Evolutionary conservation across 1,140 invertebrate species (phyloP), one percentile per base, ranked within the genome.

Genomic region (Camponotus pennsylvanicus): DNA sequence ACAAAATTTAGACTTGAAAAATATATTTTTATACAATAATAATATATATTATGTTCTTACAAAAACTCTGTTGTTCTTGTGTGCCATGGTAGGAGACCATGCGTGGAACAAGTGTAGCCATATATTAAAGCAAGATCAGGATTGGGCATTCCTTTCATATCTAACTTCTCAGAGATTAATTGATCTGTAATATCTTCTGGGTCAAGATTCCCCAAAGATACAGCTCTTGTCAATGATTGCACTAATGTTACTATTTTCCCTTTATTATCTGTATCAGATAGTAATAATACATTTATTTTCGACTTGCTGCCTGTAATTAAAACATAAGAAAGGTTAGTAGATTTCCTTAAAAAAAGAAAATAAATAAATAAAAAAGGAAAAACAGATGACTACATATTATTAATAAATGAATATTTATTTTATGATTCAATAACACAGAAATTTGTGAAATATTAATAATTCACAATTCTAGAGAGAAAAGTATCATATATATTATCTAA

Each of bases 61-160:
- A 97, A 93, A 94, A 97, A 97, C 95, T 97, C 97, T 52, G 97
- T 97, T 64, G 97, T 91, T 95, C 96, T 95, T 89, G 97, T 96
- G 90, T 97, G 97, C 97, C 97, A 97, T 57, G 97, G 97, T 27
- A 97, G 93, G 92, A 97, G 95, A 80, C 96, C 97, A 92, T 95
- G 95, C 57, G 96, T 96, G 83, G 94, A 96, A 89, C 96, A 96
- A 57, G 93, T 89, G 34, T 95, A 92, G 34, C 97, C 97, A 91
- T 95, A 97, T 91, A 96, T 96, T 78, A 97, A 91, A 55, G 96
- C 96, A 85, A 97, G 90, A 89, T 97, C 96, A 32, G 97, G 97
- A 87, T 97, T 97, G 42, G 97, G 96, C 92, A 97, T 95, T 59
- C 91, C 91, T 80, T 94, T 91, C 94, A 90, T 89, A 92, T 89